These are phyloP conservation scores for Sepioteuthis lessoniana DNA, from an alignment of 2,888 invertebrate genomes.

Conservation along the genomic window DNA sequence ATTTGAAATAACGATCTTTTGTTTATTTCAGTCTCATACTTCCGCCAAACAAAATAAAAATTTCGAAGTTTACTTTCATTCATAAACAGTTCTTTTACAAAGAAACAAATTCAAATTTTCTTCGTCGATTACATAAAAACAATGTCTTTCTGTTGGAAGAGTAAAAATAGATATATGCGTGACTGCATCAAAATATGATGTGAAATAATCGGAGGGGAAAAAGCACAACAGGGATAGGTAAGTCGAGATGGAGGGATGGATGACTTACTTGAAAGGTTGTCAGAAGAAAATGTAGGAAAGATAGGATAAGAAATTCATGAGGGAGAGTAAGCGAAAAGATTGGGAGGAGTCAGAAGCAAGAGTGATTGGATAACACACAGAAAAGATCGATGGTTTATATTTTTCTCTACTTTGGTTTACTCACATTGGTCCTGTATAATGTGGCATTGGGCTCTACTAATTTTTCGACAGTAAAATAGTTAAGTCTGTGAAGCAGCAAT, in stretches of 20 bases:
- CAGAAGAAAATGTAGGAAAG: neutral
- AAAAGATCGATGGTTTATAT: constrained; percentile 4
- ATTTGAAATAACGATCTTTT: neutral
- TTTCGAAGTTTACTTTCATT: neutral
- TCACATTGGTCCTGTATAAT: neutral
- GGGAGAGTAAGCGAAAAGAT: neutral
- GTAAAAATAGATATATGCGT: neutral
- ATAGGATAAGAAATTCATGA: neutral
- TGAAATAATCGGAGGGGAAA: neutral
- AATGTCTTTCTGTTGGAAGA: neutral
- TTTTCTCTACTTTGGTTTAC: neutral
- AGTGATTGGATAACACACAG: neutral
- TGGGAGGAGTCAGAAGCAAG: neutral
- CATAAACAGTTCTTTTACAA: neutral
- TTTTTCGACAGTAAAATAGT: neutral
- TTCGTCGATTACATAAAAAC: neutral
- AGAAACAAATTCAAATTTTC: neutral
- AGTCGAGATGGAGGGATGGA: neutral
- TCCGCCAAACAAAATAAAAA: neutral
- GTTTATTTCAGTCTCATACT: neutral
- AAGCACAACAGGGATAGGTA: neutral
- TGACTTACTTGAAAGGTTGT: neutral
- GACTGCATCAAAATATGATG: neutral
- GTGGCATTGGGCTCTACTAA: neutral
- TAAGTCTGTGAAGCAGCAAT: neutral